Conservation (phyloP, 1,140 invertebrate genomes). For the Muscidifurax raptorellus region DNA sequence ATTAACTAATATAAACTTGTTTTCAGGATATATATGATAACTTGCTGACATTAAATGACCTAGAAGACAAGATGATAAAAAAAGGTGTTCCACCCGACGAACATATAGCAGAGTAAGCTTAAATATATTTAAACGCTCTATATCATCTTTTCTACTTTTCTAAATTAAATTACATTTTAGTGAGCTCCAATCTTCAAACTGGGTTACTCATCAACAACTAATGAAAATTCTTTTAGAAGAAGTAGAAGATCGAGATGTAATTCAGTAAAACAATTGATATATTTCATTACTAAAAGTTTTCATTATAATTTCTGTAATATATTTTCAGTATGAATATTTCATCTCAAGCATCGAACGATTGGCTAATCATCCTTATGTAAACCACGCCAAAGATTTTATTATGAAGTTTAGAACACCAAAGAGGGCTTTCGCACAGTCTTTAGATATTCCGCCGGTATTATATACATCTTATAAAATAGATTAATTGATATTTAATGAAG, state of each 20-base stretch:
- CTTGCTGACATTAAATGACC: constrained; percentile 81
- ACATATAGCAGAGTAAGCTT: constrained; percentile 78
- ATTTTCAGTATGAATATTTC: constrained; percentile 84
- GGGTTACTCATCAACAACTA: constrained; percentile 83
- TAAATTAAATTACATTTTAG: constrained; percentile 69
- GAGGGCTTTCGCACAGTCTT: constrained; percentile 74
- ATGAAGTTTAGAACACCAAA: constrained; percentile 80
- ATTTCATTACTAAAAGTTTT: not conserved
- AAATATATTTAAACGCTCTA: constrained; percentile 1
- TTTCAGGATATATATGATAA: constrained; percentile 76
- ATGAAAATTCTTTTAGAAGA: constrained; percentile 83
- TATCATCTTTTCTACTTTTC: constrained; percentile 36
- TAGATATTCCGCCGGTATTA: constrained; percentile 74
- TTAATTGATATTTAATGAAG: not conserved
- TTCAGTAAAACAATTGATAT: constrained; percentile 45
- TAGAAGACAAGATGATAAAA: constrained; percentile 82
- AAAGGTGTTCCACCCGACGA: constrained; percentile 78
- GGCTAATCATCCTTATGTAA: constrained; percentile 82
- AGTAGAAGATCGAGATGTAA: constrained; percentile 81
- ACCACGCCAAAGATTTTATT: constrained; percentile 82
- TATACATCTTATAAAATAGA: constrained; percentile 35
- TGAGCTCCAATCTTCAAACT: constrained; percentile 76
- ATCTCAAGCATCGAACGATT: constrained; percentile 84
- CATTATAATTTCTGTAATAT: not conserved
- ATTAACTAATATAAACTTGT: constrained; percentile 8